Evolutionary conservation across 2,888 invertebrate species (phyloP), one percentile per base, ranked within the genome.

Genomic region (Trichacis sp.): DNA sequence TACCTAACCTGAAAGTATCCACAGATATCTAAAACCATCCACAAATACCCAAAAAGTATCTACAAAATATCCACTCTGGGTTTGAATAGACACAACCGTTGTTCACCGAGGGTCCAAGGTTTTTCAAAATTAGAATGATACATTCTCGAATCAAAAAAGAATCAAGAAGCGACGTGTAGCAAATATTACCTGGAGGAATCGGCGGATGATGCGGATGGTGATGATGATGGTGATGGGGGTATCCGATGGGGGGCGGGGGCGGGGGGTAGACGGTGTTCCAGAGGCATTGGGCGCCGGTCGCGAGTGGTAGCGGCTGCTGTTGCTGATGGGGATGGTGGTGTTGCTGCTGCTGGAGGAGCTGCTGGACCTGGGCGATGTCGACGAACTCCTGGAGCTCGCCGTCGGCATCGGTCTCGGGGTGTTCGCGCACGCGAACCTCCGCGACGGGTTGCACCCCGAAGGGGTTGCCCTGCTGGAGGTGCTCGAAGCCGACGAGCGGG

Each of bases 281-380:
- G 48, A 72, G 66, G 64, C 73, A 74, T 57, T 70, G 73, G 30
- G 74, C 63, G 29, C 64, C 60, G 51, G 60, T 54, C 42, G 73
- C 64, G 60, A 66, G 65, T 38, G 73, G 65, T 24, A 77, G 64
- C 63, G 74, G 74, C 0, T 75, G 77, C 62, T 54, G 81, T 9
- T 73, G 76, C 57, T 33, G 78, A 1, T 73, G 74, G 82, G 87
- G 85, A 81, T 85, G 75, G 82, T 87, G 84, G 82, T 88, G 82
- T 24, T 80, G 78, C 62, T 82, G 81, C 72, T 89, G 89, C 83
- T 92, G 87, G 74, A 92, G 87, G 75, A 92, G 85, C 83, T 92
- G 89, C 79, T 92, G 92, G 83, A 93, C 93, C 83, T 93, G 93
- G 59, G 93, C 88, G 77, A 93, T 93, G 85, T 93, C 93, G 83